Evolutionary conservation across 2,888 invertebrate species (phyloP).

Genomic region (Cantharis lateralis): DNA sequence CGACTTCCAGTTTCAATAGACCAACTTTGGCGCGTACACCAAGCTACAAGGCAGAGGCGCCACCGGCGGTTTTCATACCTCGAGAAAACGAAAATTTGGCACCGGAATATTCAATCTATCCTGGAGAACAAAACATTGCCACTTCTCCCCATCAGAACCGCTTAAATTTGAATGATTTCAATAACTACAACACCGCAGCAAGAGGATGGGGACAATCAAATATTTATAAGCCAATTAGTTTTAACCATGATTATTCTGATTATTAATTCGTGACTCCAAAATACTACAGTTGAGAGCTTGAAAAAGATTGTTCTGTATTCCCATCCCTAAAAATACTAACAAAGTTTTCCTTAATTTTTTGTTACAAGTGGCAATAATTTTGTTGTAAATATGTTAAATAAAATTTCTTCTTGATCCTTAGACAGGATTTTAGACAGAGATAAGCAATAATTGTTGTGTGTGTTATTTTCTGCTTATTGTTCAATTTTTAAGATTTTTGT

Average conservation of each 20-base stretch:
- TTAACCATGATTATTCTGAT: constrained; percentile 61
- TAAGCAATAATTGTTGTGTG: constrained; percentile 14
- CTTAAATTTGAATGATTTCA: constrained; percentile 43
- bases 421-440: constrained; percentile 37
- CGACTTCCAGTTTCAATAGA: not conserved
- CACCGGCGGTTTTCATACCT: constrained; percentile 48
- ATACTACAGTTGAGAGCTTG: not conserved
- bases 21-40: constrained; percentile 39
- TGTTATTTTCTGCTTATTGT: constrained; percentile 5
- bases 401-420: constrained; percentile 39
- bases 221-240: constrained; percentile 74
- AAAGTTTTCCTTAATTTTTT: not conserved
- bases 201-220: constrained; percentile 78
- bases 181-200: constrained; percentile 82
- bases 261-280: constrained; percentile 51
- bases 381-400: constrained; percentile 19
- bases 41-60: constrained; percentile 45
- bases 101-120: constrained; percentile 23
- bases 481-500: not conserved
- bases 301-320: not conserved
- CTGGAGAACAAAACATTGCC: constrained; percentile 31
- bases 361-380: constrained; percentile 15
- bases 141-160: constrained; percentile 39
- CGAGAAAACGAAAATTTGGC: constrained; percentile 44
- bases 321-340: not conserved